Evolutionary conservation across 1,140 invertebrate species (phyloP).

Genomic region (Drosophila cardini): DNA sequence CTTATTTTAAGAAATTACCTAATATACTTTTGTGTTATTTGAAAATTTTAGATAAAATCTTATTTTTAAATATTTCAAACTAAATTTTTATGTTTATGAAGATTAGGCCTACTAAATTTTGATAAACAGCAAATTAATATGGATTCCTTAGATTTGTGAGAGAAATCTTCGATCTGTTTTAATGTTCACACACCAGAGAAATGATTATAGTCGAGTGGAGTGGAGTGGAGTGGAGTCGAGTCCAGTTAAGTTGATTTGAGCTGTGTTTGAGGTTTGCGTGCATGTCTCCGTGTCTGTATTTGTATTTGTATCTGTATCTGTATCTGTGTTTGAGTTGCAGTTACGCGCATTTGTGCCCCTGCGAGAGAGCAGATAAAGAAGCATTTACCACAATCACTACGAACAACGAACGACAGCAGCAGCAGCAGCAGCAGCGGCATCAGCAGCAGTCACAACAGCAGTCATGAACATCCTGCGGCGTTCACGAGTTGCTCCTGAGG

Average conservation of each 20-base stretch:
- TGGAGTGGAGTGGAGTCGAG: background rate
- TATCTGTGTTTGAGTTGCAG: slow-evolving; percentile 22
- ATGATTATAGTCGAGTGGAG: slow-evolving; percentile 22
- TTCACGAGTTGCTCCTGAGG: slow-evolving; percentile 78
- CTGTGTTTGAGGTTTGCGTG: slow-evolving; percentile 11
- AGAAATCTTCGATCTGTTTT: slow-evolving; percentile 8
- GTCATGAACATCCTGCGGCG: slow-evolving; percentile 80
- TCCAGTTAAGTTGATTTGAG: background rate
- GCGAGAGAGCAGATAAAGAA: slow-evolving; percentile 49
- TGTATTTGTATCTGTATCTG: slow-evolving; percentile 3
- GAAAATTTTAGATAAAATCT: too few species aligned
- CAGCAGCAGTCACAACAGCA: slow-evolving; percentile 70
- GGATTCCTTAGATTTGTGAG: slow-evolving; percentile 7
- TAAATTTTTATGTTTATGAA: too few species aligned
- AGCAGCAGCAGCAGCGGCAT: slow-evolving; percentile 66
- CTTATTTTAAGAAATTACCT: too few species aligned
- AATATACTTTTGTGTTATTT: too few species aligned
- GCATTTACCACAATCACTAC: slow-evolving; percentile 59
- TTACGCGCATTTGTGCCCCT: slow-evolving; percentile 39
- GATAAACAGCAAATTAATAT: background rate
- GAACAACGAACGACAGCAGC: slow-evolving; percentile 51
- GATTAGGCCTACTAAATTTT: too few species aligned
- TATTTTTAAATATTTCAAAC: too few species aligned
- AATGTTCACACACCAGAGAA: slow-evolving; percentile 14
- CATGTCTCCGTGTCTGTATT: slow-evolving; percentile 1